phyloP scores from a whole-genome alignment of 2,888 invertebrate genomes.

The Drosophila koepferae region DNA sequence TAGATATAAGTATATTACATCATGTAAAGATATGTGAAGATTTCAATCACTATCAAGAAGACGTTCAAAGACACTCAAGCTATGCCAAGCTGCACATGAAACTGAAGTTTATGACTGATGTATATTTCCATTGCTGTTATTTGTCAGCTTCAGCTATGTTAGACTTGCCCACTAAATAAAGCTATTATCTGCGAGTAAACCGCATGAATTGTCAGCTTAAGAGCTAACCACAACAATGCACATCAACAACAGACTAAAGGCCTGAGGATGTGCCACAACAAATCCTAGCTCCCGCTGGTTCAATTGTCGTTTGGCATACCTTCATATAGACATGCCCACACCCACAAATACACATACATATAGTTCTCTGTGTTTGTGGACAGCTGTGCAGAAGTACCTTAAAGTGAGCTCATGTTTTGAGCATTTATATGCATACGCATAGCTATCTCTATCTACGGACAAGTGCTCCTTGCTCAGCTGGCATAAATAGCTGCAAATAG shows the following conservation, averaged over 20 bases:
- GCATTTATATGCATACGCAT: conserved; percentile 30
- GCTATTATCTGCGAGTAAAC: conserved; percentile 13
- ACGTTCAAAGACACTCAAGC: neutral
- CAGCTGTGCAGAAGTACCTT: conserved; percentile 16
- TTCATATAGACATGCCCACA: conserved; percentile 18
- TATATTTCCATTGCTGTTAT: neutral
- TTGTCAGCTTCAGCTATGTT: conserved; percentile 13
- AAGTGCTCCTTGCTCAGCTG: conserved; percentile 49
- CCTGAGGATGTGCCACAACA: conserved; percentile 30
- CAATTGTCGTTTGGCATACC: conserved; percentile 35
- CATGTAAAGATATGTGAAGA: neutral
- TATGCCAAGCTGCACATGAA: neutral
- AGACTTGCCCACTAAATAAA: neutral
- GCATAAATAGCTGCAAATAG: conserved; percentile 40
- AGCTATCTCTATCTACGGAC: conserved; percentile 19
- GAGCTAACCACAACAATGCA: conserved; percentile 40
- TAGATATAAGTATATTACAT: neutral
- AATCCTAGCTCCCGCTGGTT: conserved; percentile 32
- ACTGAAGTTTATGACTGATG: neutral
- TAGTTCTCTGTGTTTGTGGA: neutral
- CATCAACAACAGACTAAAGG: conserved; percentile 15
- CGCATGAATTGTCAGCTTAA: conserved; percentile 30
- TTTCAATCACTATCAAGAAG: neutral
- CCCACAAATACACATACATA: neutral
- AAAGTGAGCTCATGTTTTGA: conserved; percentile 58